A percentile compares a stretch with the other conserved stretches of the same genome.
phyloP scores from a whole-genome alignment of 2,888 invertebrate species.

The Amitus sp. region DNA sequence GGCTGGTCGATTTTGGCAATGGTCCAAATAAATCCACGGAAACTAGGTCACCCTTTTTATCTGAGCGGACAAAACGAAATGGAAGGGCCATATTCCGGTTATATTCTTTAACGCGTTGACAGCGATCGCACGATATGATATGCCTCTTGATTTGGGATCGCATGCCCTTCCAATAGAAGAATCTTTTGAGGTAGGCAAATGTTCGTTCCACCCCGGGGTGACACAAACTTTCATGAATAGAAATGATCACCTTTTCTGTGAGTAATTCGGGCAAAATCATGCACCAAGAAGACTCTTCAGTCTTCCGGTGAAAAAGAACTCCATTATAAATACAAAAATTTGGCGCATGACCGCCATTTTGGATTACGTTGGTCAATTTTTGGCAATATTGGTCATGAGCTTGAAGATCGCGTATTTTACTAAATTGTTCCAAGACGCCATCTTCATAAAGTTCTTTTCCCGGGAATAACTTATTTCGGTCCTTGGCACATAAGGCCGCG shows the following conservation, averaged over 20 bases:
- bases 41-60: not conserved
- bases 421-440: too few relatives aligned
- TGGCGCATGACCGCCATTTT: too few relatives aligned
- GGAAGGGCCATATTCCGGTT: not conserved
- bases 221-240: not conserved
- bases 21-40: conserved; percentile 5
- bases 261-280: too few relatives aligned
- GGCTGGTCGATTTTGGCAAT: conserved; percentile 12
- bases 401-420: too few relatives aligned
- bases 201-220: not conserved
- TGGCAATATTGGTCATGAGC: too few relatives aligned
- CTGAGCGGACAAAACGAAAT: not conserved
- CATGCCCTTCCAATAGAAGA: not conserved
- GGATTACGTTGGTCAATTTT: too few relatives aligned
- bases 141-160: not conserved
- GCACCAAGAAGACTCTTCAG: too few relatives aligned
- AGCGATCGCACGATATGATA: not conserved
- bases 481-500: too few relatives aligned
- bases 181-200: not conserved
- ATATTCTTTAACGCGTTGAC: not conserved
- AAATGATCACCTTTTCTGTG: not conserved
- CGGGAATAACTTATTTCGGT: too few relatives aligned
- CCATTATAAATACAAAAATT: too few relatives aligned
- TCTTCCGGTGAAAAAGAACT: too few relatives aligned
- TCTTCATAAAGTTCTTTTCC: too few relatives aligned